Percentiles rank a stretch among this genome's conserved stretches.
Conservation (phyloP, 2,113 vertebrate genomes). For the Pseudorectes ferrugineus region DNA sequence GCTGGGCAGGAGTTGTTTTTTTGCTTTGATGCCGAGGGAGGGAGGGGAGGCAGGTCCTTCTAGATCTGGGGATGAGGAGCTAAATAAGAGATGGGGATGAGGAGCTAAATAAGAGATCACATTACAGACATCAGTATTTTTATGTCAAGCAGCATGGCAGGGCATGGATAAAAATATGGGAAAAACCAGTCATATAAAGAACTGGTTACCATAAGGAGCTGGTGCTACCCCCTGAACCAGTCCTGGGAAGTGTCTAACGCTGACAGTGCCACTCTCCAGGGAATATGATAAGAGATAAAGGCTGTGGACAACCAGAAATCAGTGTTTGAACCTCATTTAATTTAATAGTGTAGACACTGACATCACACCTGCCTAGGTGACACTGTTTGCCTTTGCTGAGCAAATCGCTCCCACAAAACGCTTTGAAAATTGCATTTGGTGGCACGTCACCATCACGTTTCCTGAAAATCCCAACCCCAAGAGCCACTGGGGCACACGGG, state of each 20-base stretch:
- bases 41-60: neutral
- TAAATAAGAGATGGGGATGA: neutral
- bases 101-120: neutral
- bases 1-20: neutral
- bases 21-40: neutral
- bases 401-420: rapidly evolving
- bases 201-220: neutral
- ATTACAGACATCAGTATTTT: neutral
- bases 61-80: neutral
- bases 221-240: neutral
- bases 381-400: neutral
- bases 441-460: rapidly evolving
- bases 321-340: neutral
- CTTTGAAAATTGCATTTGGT: neutral
- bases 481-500: rapidly evolving
- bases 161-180: neutral
- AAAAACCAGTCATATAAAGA: neutral
- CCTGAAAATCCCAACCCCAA: neutral
- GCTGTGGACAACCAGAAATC: neutral
- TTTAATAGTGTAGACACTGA: rapidly evolving
- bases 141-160: neutral
- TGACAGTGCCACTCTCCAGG: neutral
- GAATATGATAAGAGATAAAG: neutral
- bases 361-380: neutral
- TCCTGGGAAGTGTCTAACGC: neutral